Base-by-base conservation (phyloP, 30 jellyfish, hydroid and myxozoan species). In the Aurelia aurita complex sp. Pacific region DNA sequence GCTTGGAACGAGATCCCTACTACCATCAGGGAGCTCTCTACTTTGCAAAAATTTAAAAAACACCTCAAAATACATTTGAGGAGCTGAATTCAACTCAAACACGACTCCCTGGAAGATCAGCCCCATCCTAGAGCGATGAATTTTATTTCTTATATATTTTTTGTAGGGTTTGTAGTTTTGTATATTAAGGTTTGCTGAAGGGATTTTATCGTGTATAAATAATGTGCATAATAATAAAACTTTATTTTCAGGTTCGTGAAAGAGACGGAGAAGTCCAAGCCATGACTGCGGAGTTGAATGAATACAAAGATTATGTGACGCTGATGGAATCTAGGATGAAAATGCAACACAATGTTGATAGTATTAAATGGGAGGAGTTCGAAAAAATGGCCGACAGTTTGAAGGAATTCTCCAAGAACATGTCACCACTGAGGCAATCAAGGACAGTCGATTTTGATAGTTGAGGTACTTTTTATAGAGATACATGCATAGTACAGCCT, bases 361-460 rank as follows among this genome's bases (percentile, higher is more conserved):
- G 81, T 62, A 94, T 94, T 80, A 88, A 88, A 46, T 94, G 98
- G 98, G 98, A 94, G 36, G 98, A 94, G 67, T 85, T 94, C 23
- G 98, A 94, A 72, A 82, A 78, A 19, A 94, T 94, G 91, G 98
- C 98, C 12, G 98, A 88, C 73, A 83, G 87, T 32, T 69, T 94
- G 96, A 94, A 94, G 67, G 88, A 83, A 57, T 94, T 94, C 55
- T 88, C 98, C 11, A 82, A 82, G 70, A 73, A 75, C 66, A 94
- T 94, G 90, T 88, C 98, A 57, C 98, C 98, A 1, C 63, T 94
- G 50, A 66, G 71, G 64, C 86, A 76, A 13, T 68, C 91, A 5
- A 70, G 79, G 55, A 76, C 77, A 18, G 67, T 77, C 35, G 91
- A 87, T 2, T 87, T 16, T 69, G 95, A 74, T n/a, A 46, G 79